These are phyloP conservation scores for Oryzias melastigma DNA, from an alignment of 2,113 vertebrate genomes.

Conservation along the genomic window DNA sequence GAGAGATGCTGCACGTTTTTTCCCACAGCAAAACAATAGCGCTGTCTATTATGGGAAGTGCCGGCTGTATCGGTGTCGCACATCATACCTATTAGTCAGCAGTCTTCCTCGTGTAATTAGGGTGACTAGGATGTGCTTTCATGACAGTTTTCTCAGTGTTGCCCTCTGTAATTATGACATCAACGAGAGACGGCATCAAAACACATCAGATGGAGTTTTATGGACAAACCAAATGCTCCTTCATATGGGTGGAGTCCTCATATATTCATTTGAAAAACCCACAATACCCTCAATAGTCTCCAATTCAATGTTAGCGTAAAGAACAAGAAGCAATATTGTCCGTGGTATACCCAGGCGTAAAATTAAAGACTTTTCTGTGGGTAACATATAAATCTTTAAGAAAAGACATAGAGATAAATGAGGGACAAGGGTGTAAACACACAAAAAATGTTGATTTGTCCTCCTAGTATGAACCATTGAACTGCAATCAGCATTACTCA, in stretches of 20 bases:
- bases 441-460: conserved; percentile 50
- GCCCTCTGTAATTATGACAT: conserved; percentile 59
- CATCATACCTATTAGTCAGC: conserved; percentile 60
- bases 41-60: conserved; percentile 59
- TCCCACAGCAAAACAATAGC: conserved; percentile 64
- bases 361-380: conserved; percentile 69
- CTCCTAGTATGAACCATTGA: conserved; percentile 36
- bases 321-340: conserved; percentile 62
- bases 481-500: conserved; percentile 39
- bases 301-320: conserved; percentile 54
- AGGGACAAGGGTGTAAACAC: conserved; percentile 33
- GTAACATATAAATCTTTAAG: conserved; percentile 61
- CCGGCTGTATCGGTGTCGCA: conserved; percentile 54
- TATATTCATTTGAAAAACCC: conserved; percentile 47
- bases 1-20: conserved; percentile 54
- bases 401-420: conserved; percentile 16
- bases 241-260: conserved; percentile 40
- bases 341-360: conserved; percentile 67
- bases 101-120: conserved; percentile 55
- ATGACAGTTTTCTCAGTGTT: conserved; percentile 37
- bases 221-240: conserved; percentile 17
- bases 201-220: conserved; percentile 48
- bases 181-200: conserved; percentile 30
- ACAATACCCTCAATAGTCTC: conserved; percentile 33
- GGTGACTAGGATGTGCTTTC: conserved; percentile 46